These are phyloP conservation scores for Geotrypetes seraphini DNA, from an alignment of 2,797 vertebrate species.

Conservation along the genomic window DNA sequence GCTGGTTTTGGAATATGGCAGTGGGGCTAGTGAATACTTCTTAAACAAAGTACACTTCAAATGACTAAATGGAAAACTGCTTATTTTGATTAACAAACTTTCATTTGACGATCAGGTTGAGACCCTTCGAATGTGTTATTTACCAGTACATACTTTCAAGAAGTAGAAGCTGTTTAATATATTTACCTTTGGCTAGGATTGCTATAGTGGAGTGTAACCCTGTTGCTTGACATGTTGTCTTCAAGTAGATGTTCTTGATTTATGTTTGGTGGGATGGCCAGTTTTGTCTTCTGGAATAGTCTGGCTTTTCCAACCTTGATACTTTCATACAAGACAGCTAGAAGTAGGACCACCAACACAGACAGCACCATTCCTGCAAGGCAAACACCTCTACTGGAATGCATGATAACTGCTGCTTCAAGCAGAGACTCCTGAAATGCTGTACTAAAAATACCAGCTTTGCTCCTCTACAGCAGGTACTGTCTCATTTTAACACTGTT, in stretches of 20 bases:
- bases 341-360: constrained; percentile 69
- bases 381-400: background rate
- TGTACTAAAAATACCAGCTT: background rate
- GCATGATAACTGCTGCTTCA: background rate
- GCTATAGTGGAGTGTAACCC: background rate
- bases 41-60: no score
- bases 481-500: no score
- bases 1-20: no score
- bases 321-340: constrained; percentile 75
- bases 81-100: no score
- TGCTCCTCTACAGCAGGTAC: background rate
- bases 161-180: no score
- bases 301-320: constrained; percentile 74
- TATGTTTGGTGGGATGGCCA: constrained; percentile 1
- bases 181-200: constrained; percentile 2
- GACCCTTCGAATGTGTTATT: no score
- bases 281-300: constrained; percentile 34
- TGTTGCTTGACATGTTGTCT: constrained; percentile 1
- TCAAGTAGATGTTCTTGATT: constrained; percentile 23
- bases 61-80: no score
- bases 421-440: no score
- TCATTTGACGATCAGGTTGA: no score
- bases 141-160: no score
- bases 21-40: no score
- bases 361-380: constrained; percentile 74